Evolutionary conservation across 1,140 invertebrate species (phyloP).

Genomic region (Drosophila auraria): DNA sequence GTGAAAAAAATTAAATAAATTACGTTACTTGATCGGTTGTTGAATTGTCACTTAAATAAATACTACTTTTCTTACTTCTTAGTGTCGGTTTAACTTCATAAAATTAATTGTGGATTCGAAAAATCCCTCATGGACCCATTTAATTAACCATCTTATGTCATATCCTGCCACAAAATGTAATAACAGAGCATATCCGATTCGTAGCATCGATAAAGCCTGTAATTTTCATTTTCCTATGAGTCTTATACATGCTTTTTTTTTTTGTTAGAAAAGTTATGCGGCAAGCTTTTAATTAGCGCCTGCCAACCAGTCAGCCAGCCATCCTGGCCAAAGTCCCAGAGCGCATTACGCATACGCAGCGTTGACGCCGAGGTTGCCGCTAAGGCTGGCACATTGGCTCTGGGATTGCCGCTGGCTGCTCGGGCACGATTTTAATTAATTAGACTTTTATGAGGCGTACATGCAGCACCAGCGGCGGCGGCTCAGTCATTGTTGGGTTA

Average conservation of each 20-base stretch:
- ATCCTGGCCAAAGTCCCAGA: slow-evolving; percentile 59
- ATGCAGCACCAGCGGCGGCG: slow-evolving; percentile 54
- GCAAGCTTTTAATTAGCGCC: slow-evolving; percentile 79
- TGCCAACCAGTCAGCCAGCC: slow-evolving; percentile 54
- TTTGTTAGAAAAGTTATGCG: slow-evolving; percentile 65
- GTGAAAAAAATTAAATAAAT: not conserved
- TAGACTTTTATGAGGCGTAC: slow-evolving; percentile 81
- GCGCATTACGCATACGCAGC: slow-evolving; percentile 79
- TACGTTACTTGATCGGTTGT: not conserved
- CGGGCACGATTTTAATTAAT: slow-evolving; percentile 82
- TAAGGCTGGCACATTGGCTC: slow-evolving; percentile 37
- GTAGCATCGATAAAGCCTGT: slow-evolving; percentile 20
- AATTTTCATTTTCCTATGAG: slow-evolving; percentile 36
- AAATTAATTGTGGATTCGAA: not conserved
- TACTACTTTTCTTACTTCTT: too few species aligned
- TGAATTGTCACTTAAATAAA: not conserved
- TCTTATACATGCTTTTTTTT: slow-evolving; percentile 21
- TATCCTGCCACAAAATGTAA: slow-evolving; percentile 6
- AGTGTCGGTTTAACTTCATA: too few species aligned
- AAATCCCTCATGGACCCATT: not conserved
- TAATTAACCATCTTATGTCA: not conserved
- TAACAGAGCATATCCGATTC: slow-evolving; percentile 35
- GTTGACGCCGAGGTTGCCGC: slow-evolving; percentile 50
- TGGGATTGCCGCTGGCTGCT: slow-evolving; percentile 62
- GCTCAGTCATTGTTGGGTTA: slow-evolving; percentile 64